Base-by-base conservation (phyloP, 2,797 vertebrate species). In the Tauraco hartlaubi region DNA sequence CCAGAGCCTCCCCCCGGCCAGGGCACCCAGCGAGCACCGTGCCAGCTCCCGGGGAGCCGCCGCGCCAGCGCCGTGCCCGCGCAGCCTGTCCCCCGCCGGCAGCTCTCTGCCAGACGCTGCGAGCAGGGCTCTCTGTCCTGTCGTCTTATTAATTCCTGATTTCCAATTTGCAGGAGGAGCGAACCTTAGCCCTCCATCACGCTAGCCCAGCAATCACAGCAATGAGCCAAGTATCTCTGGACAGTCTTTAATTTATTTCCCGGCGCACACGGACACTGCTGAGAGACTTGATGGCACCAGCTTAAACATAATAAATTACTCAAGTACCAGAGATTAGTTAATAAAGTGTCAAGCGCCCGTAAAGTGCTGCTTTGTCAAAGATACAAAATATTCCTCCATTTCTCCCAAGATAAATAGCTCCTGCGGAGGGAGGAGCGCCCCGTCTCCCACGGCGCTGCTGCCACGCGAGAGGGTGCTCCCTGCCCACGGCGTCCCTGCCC, bases 271-370 rank as follows among this genome's bases (percentile, higher is more conserved):
- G 76, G 97, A 97, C 97, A 95, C 97, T 97, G 95, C 97, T 91
- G 97, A 97, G 97, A 98, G 98, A 96, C 97, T 98, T 93, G 96
- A 98, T 97, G 97, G 98, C 97, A 97, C 97, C 97, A 97, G 97
- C 96, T 98, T 98, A 97, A 98, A 98, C 97, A 96, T 98, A 98
- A 98, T 98, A 98, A 98, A 98, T 98, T 95, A 98, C 97, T 98
- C 97, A 97, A 98, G 97, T 97, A 97, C 96, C 96, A 97, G 96
- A 97, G 97, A 98, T 98, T 98, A 98, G 97, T 98, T 98, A 98
- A 98, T 98, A 98, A 98, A 98, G 96, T 97, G 97, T 97, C 97
- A 97, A 95, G 96, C 91, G 94, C 96, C 95, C 59, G 91, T 92
- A 92, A 98, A 97, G 96, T 94, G 92, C 96, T 86, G 96, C 97